Evolutionary conservation across 2,797 vertebrate species (phyloP), one percentile per base, ranked within the genome.

Genomic region (Mus minutoides): DNA sequence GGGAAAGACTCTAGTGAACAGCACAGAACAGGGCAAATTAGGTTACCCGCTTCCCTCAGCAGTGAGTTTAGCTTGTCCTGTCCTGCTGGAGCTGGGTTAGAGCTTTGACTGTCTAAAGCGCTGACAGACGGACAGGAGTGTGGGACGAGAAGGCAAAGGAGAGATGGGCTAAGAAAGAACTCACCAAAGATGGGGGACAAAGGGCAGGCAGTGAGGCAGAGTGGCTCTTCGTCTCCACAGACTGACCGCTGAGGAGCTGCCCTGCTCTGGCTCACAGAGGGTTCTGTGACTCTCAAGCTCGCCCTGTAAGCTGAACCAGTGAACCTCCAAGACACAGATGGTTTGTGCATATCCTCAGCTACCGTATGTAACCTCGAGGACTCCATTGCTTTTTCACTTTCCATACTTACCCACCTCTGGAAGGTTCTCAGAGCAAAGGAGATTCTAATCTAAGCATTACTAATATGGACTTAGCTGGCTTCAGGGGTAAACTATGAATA

Each of bases 361-460:
- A 71, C 78, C 56, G 26, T 14, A 22, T 10, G 69, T 14, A 26
- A 43, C 62, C 37, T 84, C 56, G 26, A 14, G 46, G 84, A 43
- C 13, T 37, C 29, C 52, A 79, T 80, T 58, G 43, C 40, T 34
- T 77, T 75, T 88, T 67, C 34, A 24, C 19, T 76, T 86, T 31
- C 12, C 79, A 87, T 78, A 82, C 64, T 90, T 94, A 37, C 46
- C 73, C 13, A 90, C 67, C 37, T 92, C 69, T 73, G 19, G 85
- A 93, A 97, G 78, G 60, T 86, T 94, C 89, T 83, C 91, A 83
- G 37, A 54, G 40, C 73, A 85, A 93, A 90, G 43, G 71, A 88
- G 67, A 92, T 37, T 88, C 78, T 54, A 64, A 89, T 92, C 69
- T 46, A 64, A 79, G 77, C 31, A 54, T 88, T 58, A 83, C 88